Evolutionary conservation across 2,888 invertebrate species (phyloP).

Genomic region (Harpagoxenus sublaevis): DNA sequence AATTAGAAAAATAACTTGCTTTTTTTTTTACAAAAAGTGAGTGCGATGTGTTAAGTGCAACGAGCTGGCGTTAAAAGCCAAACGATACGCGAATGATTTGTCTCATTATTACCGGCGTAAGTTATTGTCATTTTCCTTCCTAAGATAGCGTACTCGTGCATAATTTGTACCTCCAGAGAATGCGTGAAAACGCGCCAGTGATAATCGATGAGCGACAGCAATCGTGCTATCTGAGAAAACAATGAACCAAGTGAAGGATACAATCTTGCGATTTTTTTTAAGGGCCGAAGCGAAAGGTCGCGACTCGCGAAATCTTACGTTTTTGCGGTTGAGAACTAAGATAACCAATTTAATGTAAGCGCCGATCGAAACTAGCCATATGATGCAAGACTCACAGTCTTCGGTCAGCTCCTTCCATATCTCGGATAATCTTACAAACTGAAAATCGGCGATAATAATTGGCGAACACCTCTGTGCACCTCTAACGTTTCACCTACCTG

Average conservation of each 20-base stretch:
- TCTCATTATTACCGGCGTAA: conserved; percentile 20
- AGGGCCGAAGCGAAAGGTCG: too few relatives aligned
- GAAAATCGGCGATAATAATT: conserved; percentile 25
- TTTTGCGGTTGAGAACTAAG: conserved; percentile 2
- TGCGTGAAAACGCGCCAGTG: conserved; percentile 10
- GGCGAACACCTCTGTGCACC: background rate
- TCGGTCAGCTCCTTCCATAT: background rate
- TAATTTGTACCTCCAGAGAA: conserved; percentile 5
- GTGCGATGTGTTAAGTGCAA: too few relatives aligned
- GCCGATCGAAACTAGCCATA: background rate
- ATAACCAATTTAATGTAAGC: background rate
- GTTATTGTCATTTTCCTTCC: conserved; percentile 1
- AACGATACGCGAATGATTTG: background rate
- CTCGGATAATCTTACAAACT: background rate
- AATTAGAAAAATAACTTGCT: too few relatives aligned
- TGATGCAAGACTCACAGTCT: conserved; percentile 3
- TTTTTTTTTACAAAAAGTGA: too few relatives aligned
- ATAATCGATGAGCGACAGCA: conserved; percentile 19
- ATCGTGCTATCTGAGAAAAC: background rate
- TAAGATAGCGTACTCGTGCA: conserved; percentile 6
- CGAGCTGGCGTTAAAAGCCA: background rate
- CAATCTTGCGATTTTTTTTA: background rate
- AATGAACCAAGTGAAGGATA: background rate
- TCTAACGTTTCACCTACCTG: conserved; percentile 8
- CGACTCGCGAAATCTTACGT: background rate